Evolutionary conservation across 2,113 vertebrate species (phyloP).

Genomic region (Sialia sialis): DNA sequence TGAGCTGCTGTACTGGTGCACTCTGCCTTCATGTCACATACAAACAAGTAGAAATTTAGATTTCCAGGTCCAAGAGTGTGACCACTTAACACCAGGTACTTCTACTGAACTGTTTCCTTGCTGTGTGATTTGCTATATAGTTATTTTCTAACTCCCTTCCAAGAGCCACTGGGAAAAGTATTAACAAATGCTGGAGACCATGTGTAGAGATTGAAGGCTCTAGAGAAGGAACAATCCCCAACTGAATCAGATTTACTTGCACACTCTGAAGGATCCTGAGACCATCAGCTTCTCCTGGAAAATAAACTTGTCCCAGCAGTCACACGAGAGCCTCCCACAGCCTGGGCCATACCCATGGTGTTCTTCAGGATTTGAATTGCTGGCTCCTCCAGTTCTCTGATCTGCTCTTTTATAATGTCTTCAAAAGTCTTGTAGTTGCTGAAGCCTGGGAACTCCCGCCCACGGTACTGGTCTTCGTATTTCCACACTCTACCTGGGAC

Average conservation of each 20-base stretch:
- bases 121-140: neutral
- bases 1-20: neutral
- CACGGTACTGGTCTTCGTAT: constrained; percentile 77
- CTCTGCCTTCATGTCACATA: neutral
- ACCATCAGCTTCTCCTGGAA: neutral
- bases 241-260: neutral
- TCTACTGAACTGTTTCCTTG: neutral
- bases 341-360: constrained; percentile 20
- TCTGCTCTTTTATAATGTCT: constrained; percentile 75
- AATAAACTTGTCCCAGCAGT: neutral
- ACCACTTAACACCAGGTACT: neutral
- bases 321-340: neutral
- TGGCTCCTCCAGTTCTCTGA: constrained; percentile 77
- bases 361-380: constrained; percentile 73
- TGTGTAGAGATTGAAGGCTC: neutral
- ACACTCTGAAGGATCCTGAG: neutral
- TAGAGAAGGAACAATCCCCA: neutral
- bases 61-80: neutral
- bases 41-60: neutral
- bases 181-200: neutral
- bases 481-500: constrained; percentile 31
- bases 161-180: neutral
- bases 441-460: constrained; percentile 84
- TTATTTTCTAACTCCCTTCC: neutral
- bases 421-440: constrained; percentile 85